These are phyloP conservation scores for Hippopotamus amphibius DNA, from an alignment of 2,113 vertebrate genomes.

Conservation along the genomic window DNA sequence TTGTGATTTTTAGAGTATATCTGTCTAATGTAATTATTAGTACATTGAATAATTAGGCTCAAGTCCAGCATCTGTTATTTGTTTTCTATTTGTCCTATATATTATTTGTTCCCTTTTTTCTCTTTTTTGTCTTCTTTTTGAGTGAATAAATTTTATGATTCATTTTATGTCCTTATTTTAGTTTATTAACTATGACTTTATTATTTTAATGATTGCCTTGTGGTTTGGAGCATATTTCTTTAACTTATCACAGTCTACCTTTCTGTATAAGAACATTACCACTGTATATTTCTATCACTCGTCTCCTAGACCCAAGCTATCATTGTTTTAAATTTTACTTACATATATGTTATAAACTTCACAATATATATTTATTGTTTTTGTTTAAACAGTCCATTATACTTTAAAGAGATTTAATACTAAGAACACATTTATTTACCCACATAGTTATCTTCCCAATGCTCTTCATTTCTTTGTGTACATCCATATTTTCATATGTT, in stretches of 20 bases:
- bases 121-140: neutral
- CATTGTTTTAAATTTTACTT: neutral
- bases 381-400: neutral
- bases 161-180: neutral
- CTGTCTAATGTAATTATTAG: neutral
- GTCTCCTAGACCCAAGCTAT: neutral
- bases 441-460: neutral
- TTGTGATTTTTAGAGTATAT: slow-evolving; percentile 3
- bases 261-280: neutral
- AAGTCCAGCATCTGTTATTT: neutral
- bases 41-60: neutral
- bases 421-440: neutral
- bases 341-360: neutral
- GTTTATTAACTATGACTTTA: neutral
- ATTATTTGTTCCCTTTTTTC: neutral
- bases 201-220: neutral
- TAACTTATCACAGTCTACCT: neutral
- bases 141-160: neutral
- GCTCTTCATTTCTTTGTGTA: neutral
- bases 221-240: neutral
- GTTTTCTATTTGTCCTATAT: slow-evolving; percentile 7
- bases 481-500: neutral
- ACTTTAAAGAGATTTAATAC: neutral
- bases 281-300: neutral
- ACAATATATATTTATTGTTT: neutral